Evolutionary conservation across 2,113 vertebrate genomes (phyloP), one percentile per base, ranked within the genome.

Genomic region (Dunckerocampus dactyliophorus): DNA sequence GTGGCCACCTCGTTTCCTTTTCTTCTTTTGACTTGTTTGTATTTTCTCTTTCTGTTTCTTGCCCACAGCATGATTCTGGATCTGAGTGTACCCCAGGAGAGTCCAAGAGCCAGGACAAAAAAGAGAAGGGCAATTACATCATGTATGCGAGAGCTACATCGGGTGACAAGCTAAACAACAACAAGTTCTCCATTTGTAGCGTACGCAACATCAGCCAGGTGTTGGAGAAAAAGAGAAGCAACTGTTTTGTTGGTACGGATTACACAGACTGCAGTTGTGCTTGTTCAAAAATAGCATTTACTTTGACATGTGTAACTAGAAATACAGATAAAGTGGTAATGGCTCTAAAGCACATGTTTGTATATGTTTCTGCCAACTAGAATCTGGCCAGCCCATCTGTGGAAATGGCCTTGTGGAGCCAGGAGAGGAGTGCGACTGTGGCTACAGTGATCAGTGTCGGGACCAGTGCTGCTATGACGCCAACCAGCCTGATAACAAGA

Each of bases 121-220:
- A 98, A 81, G 97, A 99, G 84, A 97, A 95, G 71, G 97, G 97
- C 76, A 99, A 99, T 89, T 99, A 93, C 43, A 99, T 99, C 77
- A 99, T 99, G 97, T 99, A 99, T 82, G 96, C 97, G 43, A 91
- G 97, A 87, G 97, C 97, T 64, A 99, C 97, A 0, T 98, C 95
- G 2, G 97, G 97, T 62, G 96, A 98, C 89, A 99, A 98, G 71
- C 94, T 95, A n/a, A 98, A 99, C 92, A 99, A 99, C 88, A 98
- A 99, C 72, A 98, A 98, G 74, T 99, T 99, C 85, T 98, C 96
- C 34, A 62, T 93, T 63, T 99, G 97, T 77, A 99, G 97, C 51
- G 86, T 99, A 76, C 91, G 95, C 71, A 99, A 99, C 88, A 99
- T 99, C 90, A 98, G 95, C 84, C 95, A 97, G 86, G 96, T 99